Evolutionary conservation across 2,888 invertebrate genomes (phyloP).

Genomic region (Drosophila rubida): DNA sequence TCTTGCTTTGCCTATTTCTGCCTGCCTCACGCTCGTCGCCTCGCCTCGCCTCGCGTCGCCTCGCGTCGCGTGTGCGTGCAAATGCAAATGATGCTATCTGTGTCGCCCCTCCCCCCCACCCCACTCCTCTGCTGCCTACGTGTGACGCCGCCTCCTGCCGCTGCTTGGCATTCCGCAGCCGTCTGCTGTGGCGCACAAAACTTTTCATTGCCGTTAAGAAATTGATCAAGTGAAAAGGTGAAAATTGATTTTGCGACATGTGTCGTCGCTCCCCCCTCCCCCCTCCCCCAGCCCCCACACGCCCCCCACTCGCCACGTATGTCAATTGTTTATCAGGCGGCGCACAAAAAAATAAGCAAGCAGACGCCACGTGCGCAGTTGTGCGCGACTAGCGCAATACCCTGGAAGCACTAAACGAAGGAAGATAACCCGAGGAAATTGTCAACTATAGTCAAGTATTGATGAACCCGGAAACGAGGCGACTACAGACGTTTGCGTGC

Average conservation of each 20-base stretch:
- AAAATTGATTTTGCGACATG: constrained; percentile 81
- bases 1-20: neutral
- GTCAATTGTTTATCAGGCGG: constrained; percentile 70
- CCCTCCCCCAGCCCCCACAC: neutral
- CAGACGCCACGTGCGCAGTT: neutral
- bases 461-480: no score
- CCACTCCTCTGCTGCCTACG: constrained; percentile 6
- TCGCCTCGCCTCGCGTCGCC: no score
- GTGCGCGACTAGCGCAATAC: constrained; percentile 1
- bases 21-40: neutral
- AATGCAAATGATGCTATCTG: constrained; percentile 77
- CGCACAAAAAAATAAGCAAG: constrained; percentile 17
- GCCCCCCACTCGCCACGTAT: constrained; percentile 16
- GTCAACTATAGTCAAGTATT: no score
- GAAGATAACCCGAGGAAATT: no score
- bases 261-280: constrained; percentile 39
- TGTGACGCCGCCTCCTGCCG: neutral
- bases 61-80: constrained; percentile 44
- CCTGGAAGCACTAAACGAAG: no score
- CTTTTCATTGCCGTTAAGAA: constrained; percentile 79
- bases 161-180: constrained; percentile 67
- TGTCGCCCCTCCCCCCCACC: constrained; percentile 28
- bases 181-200: constrained; percentile 56
- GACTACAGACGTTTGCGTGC: no score
- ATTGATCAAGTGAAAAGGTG: constrained; percentile 81